Evolutionary conservation across 2,797 vertebrate species (phyloP).

Genomic region (Hydrocynus forskahlii): DNA sequence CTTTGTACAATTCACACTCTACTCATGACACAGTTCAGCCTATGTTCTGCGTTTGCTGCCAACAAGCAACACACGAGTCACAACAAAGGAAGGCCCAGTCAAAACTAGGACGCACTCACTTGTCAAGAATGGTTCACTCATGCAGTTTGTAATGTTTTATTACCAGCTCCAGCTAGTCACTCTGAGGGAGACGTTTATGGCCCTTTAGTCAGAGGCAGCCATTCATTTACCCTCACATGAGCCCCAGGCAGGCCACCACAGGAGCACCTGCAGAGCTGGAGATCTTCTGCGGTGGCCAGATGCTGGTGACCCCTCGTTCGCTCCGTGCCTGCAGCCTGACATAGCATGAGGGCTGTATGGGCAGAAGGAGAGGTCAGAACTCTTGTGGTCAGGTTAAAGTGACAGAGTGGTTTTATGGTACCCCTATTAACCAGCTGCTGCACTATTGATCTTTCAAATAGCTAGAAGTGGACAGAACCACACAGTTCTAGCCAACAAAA

Average conservation of each 20-base stretch:
- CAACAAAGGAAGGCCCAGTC: slow-evolving; percentile 42
- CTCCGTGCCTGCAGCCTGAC: neutral
- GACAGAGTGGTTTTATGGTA: slow-evolving; percentile 19
- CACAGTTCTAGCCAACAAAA: neutral
- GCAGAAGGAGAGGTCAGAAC: neutral
- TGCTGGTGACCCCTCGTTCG: neutral
- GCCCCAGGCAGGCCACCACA: slow-evolving; percentile 1
- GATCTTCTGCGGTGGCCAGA: slow-evolving; percentile 12
- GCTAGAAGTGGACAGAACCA: slow-evolving; percentile 7
- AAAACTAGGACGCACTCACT: slow-evolving; percentile 37
- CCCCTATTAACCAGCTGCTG: slow-evolving; percentile 35
- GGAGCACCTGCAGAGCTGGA: slow-evolving; percentile 10
- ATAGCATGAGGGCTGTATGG: neutral
- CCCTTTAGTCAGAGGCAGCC: slow-evolving; percentile 6
- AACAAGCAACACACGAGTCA: slow-evolving; percentile 32
- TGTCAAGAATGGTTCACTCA: slow-evolving; percentile 30
- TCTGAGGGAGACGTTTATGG: neutral
- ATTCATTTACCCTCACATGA: slow-evolving; percentile 6
- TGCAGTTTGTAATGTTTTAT: slow-evolving; percentile 17
- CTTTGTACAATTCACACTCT: neutral
- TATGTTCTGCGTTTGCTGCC: neutral
- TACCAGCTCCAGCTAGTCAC: slow-evolving; percentile 10
- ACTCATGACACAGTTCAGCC: slow-evolving; percentile 1
- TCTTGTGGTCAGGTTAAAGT: neutral
- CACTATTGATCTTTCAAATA: slow-evolving; percentile 16